Conservation (phyloP, 2,888 invertebrate genomes). For the Ormyrus labotus region DNA sequence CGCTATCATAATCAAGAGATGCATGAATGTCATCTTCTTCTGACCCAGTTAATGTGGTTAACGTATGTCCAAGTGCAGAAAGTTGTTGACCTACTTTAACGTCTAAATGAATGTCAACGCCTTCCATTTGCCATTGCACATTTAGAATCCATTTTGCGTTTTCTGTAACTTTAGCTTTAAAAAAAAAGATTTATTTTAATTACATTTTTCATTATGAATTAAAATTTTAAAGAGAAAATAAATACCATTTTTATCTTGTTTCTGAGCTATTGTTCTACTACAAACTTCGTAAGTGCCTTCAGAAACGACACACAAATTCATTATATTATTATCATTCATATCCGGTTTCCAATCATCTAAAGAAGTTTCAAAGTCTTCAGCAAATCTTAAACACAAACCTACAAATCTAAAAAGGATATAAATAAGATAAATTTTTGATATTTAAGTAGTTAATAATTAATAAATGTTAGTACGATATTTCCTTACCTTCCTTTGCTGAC, state of each 20-base stretch:
- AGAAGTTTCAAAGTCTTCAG: slow-evolving; percentile 97
- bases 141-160: slow-evolving; percentile 99
- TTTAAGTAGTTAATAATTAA: background rate
- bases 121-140: slow-evolving; percentile 99
- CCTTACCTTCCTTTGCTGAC: slow-evolving; percentile 87
- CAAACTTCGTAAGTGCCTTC: slow-evolving; percentile 99
- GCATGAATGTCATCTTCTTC: slow-evolving; percentile 88
- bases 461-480: background rate
- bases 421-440: background rate
- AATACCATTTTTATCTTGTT: slow-evolving; percentile 83
- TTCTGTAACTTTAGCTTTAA: slow-evolving; percentile 77
- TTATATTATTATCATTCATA: slow-evolving; percentile 84
- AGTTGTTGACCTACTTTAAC: slow-evolving; percentile 97
- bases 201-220: too few species aligned
- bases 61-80: slow-evolving; percentile 94
- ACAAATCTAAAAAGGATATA: slow-evolving; percentile 81
- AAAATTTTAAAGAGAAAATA: background rate
- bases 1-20: slow-evolving; percentile 86
- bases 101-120: slow-evolving; percentile 97
- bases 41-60: slow-evolving; percentile 95
- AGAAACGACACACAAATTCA: slow-evolving; percentile 97
- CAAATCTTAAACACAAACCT: slow-evolving; percentile 94
- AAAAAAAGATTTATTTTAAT: too few species aligned
- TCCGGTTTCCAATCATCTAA: slow-evolving; percentile 98
- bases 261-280: slow-evolving; percentile 92